Evolutionary conservation across 2,888 invertebrate species (phyloP), one percentile per base, ranked within the genome.

Genomic region (Sylvicola cinctus): DNA sequence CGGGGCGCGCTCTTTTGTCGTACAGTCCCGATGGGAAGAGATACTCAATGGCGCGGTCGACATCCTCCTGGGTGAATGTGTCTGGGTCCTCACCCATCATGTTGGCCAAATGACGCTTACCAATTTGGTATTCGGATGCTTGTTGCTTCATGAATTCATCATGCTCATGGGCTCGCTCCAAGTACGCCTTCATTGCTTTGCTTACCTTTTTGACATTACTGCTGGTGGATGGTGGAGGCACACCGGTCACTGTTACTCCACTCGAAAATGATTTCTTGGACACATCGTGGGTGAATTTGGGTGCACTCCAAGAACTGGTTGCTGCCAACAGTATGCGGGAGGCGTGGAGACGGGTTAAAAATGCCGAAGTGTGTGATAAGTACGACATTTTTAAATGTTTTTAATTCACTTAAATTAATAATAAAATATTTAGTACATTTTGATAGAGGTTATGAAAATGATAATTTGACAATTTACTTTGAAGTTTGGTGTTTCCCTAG

Each of bases 71-170:
- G 0, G 80, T 79, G 51, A 96, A 85, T 1, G 68, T 73, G 47
- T 88, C 81, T 0, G 81, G 76, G 62, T 95, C 80, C 55, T 77
- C 75, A 1, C 95, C 95, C 96, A 98, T 98, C 74, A 98, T 98
- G 54, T 93, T 95, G 1, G 98, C 96, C 41, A 98, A 67, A 62
- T 98, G 93, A 23, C 93, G 65, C 54, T 81, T 87, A 12, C 98
- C 98, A 47, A 90, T 74, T 53, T 84, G 75, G 55, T 73, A 98
- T 47, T 91, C 84, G 10, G 68, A 55, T 33, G 66, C 63, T 55
- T 88, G 75, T 40, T 69, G 67, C 46, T 73, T 68, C 70, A 93
- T 81, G 49, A 90, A 85, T 40, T 73, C 68, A 49, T 87, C 79
- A 50, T 90, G 76, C 47, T 74, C 71, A 46, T 65, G 63, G 6